phyloP scores from a whole-genome alignment of 2,797 vertebrate species.

The Myotis myotis region DNA sequence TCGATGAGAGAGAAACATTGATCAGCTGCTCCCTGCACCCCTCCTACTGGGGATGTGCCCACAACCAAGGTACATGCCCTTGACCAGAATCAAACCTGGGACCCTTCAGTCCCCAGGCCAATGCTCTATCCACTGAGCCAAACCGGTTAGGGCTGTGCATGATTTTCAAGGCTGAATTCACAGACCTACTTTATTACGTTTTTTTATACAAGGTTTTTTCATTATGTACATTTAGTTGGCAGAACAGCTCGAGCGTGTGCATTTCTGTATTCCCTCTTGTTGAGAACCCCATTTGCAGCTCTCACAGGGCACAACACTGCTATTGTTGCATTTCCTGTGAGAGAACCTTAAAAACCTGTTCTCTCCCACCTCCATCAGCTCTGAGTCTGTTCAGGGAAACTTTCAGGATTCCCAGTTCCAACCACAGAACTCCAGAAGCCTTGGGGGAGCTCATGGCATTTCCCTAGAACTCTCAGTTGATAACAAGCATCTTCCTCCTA shows the following conservation, averaged over 20 bases:
- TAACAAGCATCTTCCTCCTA: not conserved
- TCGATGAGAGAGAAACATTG: too few species aligned
- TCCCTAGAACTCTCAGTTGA: not conserved
- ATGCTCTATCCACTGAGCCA: too few species aligned
- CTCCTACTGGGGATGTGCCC: too few species aligned
- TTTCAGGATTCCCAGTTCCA: not conserved
- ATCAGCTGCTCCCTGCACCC: too few species aligned
- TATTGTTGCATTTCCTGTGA: not conserved
- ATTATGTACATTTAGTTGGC: not conserved
- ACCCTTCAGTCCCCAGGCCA: too few species aligned
- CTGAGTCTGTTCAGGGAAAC: not conserved
- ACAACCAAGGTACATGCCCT: too few species aligned
- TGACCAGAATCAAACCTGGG: too few species aligned
- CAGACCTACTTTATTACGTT: slow-evolving; percentile 4
- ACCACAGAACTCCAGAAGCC: not conserved
- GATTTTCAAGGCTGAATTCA: slow-evolving; percentile 18
- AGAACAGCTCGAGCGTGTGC: not conserved
- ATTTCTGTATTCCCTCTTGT: not conserved
- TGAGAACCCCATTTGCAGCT: not conserved
- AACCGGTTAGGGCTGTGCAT: not conserved
- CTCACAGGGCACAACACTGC: not conserved
- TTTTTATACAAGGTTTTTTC: not conserved
- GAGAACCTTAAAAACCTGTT: not conserved
- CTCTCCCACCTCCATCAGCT: not conserved
- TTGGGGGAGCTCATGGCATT: not conserved